A percentile compares a stretch with the other conserved stretches of the same genome.
Conservation (phyloP, 2,888 invertebrate genomes). For the Amphipoea oculea region DNA sequence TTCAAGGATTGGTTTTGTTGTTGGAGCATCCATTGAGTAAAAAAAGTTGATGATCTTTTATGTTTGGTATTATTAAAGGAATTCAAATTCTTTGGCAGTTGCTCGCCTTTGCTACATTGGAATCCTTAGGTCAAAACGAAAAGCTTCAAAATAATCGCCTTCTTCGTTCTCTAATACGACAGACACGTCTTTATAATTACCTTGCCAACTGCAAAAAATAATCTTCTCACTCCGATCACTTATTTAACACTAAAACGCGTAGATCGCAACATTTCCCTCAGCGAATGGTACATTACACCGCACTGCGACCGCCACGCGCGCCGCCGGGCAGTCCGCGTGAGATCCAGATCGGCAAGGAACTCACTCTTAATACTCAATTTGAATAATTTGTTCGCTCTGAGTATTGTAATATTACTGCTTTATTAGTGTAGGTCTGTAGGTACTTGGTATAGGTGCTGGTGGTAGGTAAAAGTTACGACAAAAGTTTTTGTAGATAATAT, state of each 20-base stretch:
- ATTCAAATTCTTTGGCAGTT: background rate
- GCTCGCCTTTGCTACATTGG: background rate
- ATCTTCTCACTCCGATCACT: background rate
- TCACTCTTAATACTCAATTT: conserved; percentile 67
- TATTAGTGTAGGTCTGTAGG: conserved; percentile 19
- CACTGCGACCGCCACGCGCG: background rate
- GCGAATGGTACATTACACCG: conserved; percentile 52
- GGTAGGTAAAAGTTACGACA: background rate
- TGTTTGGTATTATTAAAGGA: background rate
- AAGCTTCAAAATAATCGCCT: background rate
- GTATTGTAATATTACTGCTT: conserved; percentile 27
- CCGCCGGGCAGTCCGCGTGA: conserved; percentile 3
- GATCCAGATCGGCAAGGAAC: conserved; percentile 31
- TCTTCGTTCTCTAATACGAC: too few relatives aligned
- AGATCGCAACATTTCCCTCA: conserved; percentile 1
- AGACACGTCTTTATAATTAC: background rate
- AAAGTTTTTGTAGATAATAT: background rate
- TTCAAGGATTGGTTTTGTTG: background rate
- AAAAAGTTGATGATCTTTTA: background rate
- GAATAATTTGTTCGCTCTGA: conserved; percentile 64
- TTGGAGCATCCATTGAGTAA: background rate
- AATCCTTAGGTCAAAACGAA: background rate
- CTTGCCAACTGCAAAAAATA: background rate
- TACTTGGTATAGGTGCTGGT: background rate
- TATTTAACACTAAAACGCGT: conserved; percentile 26